Conservation (phyloP, 2,113 vertebrate genomes). For the Phylloscopus trochiloides region DNA sequence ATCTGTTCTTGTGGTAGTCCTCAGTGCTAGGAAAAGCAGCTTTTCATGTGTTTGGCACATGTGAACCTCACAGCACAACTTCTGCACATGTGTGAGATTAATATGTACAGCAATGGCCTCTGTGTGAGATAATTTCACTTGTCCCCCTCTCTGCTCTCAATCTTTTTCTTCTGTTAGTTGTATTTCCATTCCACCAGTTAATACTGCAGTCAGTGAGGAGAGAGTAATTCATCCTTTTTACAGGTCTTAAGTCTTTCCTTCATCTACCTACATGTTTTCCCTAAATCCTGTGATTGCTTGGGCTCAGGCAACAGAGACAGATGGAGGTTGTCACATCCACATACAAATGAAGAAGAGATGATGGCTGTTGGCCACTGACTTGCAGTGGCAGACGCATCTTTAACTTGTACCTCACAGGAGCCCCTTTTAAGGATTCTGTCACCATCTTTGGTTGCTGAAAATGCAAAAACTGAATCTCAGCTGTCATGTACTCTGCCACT, state of each 20-base stretch:
- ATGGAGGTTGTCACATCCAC: constrained; percentile 37
- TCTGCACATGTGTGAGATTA: background rate
- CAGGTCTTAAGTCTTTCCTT: background rate
- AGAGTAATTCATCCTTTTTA: background rate
- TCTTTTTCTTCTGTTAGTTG: background rate
- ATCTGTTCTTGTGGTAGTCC: background rate
- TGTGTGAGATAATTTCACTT: background rate
- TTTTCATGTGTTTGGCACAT: background rate
- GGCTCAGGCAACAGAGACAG: background rate
- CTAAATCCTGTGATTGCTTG: background rate
- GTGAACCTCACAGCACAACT: background rate
- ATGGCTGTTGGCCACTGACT: constrained; percentile 19
- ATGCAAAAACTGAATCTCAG: background rate
- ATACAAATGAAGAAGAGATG: background rate
- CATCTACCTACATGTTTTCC: constrained; percentile 2
- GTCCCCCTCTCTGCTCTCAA: background rate
- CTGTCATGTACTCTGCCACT: background rate
- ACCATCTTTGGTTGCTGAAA: background rate
- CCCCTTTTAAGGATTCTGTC: background rate
- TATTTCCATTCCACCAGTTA: background rate
- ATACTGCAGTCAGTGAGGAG: background rate
- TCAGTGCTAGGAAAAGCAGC: background rate
- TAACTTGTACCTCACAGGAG: background rate
- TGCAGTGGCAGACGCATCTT: background rate
- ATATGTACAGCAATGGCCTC: background rate